Base-by-base conservation (phyloP, 1,140 invertebrate species). In the Drosophila sturtevanti region DNA sequence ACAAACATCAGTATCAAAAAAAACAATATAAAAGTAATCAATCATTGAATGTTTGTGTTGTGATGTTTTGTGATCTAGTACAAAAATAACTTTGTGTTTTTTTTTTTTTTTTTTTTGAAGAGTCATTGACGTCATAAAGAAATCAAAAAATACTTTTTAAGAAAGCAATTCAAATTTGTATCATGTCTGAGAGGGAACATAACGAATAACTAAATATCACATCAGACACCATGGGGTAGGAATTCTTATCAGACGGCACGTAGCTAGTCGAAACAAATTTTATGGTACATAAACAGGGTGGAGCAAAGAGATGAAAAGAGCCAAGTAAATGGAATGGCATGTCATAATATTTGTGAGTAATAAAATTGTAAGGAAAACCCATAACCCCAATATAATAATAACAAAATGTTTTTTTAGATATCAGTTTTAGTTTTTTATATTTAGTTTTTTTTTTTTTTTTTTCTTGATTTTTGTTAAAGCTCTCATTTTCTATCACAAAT, bases 401-500 rank as follows among this genome's bases (percentile, higher is more conserved):
- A 82, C 48, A 31, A 55, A 63, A 56, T 56, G 59, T 54, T 79
- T 89, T 14, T 68, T 68, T 48, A 41, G 38, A 41, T 56, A 34
- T 56, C 27, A 34, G 52, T 73, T 68, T 61, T 65, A 37, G n/a
- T n/a, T n/a, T 60, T 44, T 61, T 41, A n/a, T 55, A 61, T 58
- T 77, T 68, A 62, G 24, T 75, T 63, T 41, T 58, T 75, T 54
- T 59, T 62, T 66, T 85, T 68, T 81, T 68, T 77, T 76, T 81
- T 77, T 76, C 77, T 86, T 62, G 76, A 68, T 76, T 55, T 62
- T 79, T 73, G 62, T 65, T 85, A 86, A 86, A 86, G 82, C 82
- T 86, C 35, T 86, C 55, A 64, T 70, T 79, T 79, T 82, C 65
- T 87, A 87, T 87, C 84, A 87, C 84, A 89, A 48, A 84, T 84